Conservation (phyloP, 2,113 vertebrate species). For the Hypomesus transpacificus region DNA sequence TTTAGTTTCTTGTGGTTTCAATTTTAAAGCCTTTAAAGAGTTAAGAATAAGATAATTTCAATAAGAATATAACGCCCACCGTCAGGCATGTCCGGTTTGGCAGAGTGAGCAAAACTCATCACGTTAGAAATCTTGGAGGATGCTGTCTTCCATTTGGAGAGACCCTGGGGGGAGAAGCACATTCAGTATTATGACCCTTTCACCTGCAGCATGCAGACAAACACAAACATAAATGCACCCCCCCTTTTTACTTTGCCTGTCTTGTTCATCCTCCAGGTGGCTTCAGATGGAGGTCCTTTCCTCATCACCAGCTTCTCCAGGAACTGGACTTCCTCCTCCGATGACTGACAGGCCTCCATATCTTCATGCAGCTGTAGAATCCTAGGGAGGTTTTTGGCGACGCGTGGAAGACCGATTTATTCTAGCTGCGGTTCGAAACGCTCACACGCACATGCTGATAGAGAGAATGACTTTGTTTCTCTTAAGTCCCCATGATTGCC, state of each 20-base stretch:
- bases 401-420: not conserved
- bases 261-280: conserved; percentile 1
- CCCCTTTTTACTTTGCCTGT: not conserved
- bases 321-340: not conserved
- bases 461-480: too few relatives aligned
- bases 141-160: conserved; percentile 8
- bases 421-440: too few relatives aligned
- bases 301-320: conserved; percentile 12
- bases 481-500: too few relatives aligned
- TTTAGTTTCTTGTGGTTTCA: too few relatives aligned
- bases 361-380: not conserved
- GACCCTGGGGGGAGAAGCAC: not conserved
- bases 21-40: too few relatives aligned
- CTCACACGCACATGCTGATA: too few relatives aligned
- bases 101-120: not conserved
- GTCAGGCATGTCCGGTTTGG: too few relatives aligned
- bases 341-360: not conserved
- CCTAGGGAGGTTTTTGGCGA: not conserved
- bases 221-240: too few relatives aligned
- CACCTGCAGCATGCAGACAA: not conserved
- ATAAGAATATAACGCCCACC: too few relatives aligned
- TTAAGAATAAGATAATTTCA: too few relatives aligned
- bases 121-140: not conserved
- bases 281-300: not conserved
- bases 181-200: not conserved